These are phyloP conservation scores for Melanitta fusca DNA, from an alignment of 2,797 vertebrate genomes.

Conservation along the genomic window DNA sequence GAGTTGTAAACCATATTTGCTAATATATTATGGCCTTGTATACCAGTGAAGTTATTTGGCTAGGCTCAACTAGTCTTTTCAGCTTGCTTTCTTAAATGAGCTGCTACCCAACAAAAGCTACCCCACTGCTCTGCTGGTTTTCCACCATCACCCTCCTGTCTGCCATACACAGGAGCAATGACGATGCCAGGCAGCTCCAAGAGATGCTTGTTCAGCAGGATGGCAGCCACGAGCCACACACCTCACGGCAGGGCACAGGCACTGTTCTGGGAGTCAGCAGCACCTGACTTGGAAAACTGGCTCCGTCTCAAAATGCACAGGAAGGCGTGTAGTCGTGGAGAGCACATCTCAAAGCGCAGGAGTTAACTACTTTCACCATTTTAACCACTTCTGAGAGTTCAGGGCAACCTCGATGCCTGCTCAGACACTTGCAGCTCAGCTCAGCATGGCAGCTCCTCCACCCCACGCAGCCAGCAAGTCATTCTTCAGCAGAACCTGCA, in stretches of 20 bases:
- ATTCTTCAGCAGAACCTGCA: neutral
- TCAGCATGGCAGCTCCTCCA: neutral
- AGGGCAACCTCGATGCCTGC: neutral
- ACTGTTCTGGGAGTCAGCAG: neutral
- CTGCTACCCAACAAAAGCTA: neutral
- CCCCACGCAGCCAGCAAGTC: accelerated
- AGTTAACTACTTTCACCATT: neutral
- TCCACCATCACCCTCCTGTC: neutral
- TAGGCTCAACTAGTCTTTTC: neutral
- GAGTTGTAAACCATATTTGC: neutral
- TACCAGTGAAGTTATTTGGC: neutral
- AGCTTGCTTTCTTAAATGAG: neutral
- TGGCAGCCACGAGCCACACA: neutral
- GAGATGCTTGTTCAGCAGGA: neutral
- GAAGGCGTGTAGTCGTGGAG: neutral
- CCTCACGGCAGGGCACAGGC: neutral
- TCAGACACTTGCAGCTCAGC: neutral
- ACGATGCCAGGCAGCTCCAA: neutral
- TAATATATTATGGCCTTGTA: neutral
- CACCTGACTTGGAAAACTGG: neutral
- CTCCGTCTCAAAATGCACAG: neutral
- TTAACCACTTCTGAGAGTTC: neutral
- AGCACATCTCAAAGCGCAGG: neutral
- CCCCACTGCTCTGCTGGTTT: neutral
- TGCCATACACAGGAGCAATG: neutral